These are phyloP conservation scores for Gavia stellata DNA, from an alignment of 2,113 vertebrate genomes.

Conservation along the genomic window DNA sequence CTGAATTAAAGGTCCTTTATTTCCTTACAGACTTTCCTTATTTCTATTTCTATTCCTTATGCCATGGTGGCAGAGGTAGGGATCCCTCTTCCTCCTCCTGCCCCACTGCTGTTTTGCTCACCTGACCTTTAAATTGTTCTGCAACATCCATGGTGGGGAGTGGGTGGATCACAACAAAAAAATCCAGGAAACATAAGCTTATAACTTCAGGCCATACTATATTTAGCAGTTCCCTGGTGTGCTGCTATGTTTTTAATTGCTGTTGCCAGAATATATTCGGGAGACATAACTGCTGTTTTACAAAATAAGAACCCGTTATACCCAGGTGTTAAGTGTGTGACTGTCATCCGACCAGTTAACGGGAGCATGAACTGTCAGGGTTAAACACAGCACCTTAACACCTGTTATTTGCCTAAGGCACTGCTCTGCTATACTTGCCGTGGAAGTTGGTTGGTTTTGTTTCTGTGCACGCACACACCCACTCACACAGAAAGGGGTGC, in stretches of 20 bases:
- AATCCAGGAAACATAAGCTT: background rate
- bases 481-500: background rate
- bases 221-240: slow-evolving; percentile 12
- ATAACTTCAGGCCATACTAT: background rate
- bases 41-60: background rate
- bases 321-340: background rate
- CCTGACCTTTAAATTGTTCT: background rate
- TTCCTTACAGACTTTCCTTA: background rate
- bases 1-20: background rate
- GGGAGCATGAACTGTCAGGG: background rate
- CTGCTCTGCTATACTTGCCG: background rate
- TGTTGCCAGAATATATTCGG: background rate
- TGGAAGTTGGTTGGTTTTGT: background rate
- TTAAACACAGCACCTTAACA: background rate
- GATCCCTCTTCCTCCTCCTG: background rate
- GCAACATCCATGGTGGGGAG: background rate
- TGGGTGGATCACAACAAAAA: background rate
- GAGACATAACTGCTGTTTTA: background rate
- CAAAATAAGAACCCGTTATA: background rate
- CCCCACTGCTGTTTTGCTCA: background rate
- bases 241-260: background rate
- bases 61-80: background rate
- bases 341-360: fast-evolving
- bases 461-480: fast-evolving
- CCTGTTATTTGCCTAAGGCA: background rate